Base-by-base conservation (phyloP, 2,113 vertebrate genomes). In the Saguinus imperator region DNA sequence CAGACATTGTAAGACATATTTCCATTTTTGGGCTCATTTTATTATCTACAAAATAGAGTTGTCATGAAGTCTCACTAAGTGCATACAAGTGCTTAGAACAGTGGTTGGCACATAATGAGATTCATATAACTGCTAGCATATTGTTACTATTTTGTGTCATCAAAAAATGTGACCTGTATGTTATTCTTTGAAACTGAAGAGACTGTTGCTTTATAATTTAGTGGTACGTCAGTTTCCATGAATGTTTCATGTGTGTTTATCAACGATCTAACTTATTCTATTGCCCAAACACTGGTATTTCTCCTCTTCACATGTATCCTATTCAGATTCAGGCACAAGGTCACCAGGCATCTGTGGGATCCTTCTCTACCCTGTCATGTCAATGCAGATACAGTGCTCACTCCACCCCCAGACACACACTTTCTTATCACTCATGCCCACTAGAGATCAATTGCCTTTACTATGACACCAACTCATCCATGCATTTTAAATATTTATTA, bases 281-380 rank as follows among this genome's bases (percentile, higher is more conserved):
- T 45, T 50, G 20, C 12, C 6, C 66, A 82, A 91, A 40, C 4
- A 3, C 45, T 37, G 66, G 29, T 13, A 23, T 57, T 52, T 73
- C 64, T 16, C 23, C 18, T 0, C 52, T 79, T 48, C 3, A 10
- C 1, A n/a, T 45, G 32, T n/a, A 55, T n/a, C 0, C 1, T 43
- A 37, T 52, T 50, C 1, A 50, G 43, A 73, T 72, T 5, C 61
- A 89, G 43, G 43, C 8, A 14, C 8, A 11, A 29, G 64, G 13
- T 90, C 35, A 18, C 48, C 40, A 70, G 50, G 20, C 11, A 4
- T 57, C 4, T 35, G 1, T 32, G 37, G 29, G 29, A 8, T 29
- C 35, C 27, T 50, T 68, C 14, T 32, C 35, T 37, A 12, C 27
- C 6, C 5, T 27, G 0, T 43, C 13, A 80, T 23, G 58, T 17